Base-by-base conservation (phyloP, 64 coral and sea anemone genomes). In the Porites australiensis region DNA sequence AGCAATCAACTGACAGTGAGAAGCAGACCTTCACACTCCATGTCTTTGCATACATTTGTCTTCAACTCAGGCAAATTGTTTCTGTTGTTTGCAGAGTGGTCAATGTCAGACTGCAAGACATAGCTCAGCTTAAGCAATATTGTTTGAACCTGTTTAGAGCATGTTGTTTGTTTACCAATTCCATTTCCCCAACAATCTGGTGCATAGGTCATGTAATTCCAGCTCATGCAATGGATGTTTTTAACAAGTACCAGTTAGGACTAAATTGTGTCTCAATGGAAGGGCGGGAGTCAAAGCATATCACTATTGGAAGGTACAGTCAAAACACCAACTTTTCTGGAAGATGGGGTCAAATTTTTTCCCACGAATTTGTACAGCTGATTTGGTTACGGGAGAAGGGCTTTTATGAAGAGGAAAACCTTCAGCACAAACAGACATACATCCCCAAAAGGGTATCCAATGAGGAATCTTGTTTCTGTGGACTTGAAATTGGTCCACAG, bases 241-340 rank as follows among this genome's bases (percentile, higher is more conserved):
- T 91, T 75, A 6, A 88, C n/a, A 69, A 92, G 75, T 95, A 95
- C 78, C 77, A 95, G n/a, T 61, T 90, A 51, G 94, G 94, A 81
- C 84, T 92, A 65, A 92, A 92, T 88, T 77, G 13, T 63, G 88
- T 95, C 64, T 91, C 94, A 13, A 95, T 95, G 94, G 94, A 95
- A 70, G 94, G 83, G 23, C 77, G 94, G 68, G 88, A 95, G 51
- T 70, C 81, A 11, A 91, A 95, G 77, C 93, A 90, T 77, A 69
- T 90, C 54, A 58, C 88, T 77, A 81, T 87, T 68, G 59, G 67
- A 43, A 90, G 89, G 50, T 91, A 87, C 73, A 91, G 79, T 49
- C 81, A 89, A 79, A 95, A 95, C 52, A 90, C 94, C 63, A 87
- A 58, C 62, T n/a, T 95, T 90, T 53, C 73, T 52, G 64, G 70